Evolutionary conservation across 1,140 invertebrate species (phyloP).

Genomic region (Drosophila subobscura): DNA sequence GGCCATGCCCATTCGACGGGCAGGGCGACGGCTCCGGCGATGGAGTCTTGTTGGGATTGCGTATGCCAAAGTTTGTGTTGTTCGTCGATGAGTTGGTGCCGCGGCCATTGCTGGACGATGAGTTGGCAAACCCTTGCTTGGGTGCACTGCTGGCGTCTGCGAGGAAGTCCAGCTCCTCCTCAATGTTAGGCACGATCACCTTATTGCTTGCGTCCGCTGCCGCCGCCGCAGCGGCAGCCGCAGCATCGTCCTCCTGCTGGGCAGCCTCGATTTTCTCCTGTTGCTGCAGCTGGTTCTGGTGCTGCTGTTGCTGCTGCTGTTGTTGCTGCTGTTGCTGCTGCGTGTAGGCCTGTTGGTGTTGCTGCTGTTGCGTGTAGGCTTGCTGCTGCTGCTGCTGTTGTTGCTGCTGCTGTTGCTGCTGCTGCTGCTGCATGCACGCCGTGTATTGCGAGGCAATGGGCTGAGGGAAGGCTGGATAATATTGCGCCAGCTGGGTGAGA

Average conservation of each 20-base stretch:
- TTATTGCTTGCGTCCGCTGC: conserved; percentile 87
- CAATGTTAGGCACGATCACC: conserved; percentile 93
- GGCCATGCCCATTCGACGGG: conserved; percentile 63
- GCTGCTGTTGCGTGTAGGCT: conserved; percentile 73
- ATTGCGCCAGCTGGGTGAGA: conserved; percentile 72
- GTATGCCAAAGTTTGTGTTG: conserved; percentile 79
- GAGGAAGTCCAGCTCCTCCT: conserved; percentile 92
- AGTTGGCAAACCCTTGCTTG: conserved; percentile 84
- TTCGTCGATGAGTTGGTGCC: conserved; percentile 71
- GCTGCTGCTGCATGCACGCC: conserved; percentile 81
- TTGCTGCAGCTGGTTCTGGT: conserved; percentile 84
- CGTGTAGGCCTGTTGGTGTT: conserved; percentile 71
- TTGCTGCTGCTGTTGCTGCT: conserved; percentile 80
- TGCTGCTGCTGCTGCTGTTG: conserved; percentile 80
- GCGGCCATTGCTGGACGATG: conserved; percentile 77
- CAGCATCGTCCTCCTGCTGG: conserved; percentile 86
- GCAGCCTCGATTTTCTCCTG: conserved; percentile 61
- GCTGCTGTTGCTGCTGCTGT: conserved; percentile 84
- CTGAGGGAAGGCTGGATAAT: conserved; percentile 81
- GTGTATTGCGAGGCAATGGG: conserved; percentile 81
- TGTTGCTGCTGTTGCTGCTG: conserved; percentile 83
- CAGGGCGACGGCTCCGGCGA: conserved; percentile 66
- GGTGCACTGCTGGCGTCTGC: conserved; percentile 85
- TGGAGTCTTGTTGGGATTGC: conserved; percentile 76
- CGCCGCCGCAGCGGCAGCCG: conserved; percentile 85